phyloP scores from a whole-genome alignment of 2,797 vertebrate genomes.

The Hemitrygon akajei region DNA sequence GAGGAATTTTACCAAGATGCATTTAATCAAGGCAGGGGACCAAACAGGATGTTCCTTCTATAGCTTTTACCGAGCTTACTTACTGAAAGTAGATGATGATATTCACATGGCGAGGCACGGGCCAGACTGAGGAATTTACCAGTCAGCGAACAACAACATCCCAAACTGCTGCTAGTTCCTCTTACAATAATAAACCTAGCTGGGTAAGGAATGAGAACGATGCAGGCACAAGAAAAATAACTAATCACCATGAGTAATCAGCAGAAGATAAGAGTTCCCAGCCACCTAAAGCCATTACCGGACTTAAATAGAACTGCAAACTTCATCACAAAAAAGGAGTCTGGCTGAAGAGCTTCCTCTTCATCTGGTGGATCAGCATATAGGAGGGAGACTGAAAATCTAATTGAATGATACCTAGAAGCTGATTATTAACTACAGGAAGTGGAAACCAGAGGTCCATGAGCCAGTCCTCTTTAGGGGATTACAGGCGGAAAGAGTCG shows the following conservation, averaged over 20 bases:
- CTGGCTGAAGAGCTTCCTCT: too few species aligned
- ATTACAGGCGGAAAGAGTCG: too few species aligned
- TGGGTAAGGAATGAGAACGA: not conserved
- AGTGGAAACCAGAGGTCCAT: too few species aligned
- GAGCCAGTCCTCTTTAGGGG: too few species aligned
- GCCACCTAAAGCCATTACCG: too few species aligned
- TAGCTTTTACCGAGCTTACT: not conserved
- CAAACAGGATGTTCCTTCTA: not conserved
- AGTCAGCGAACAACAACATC: not conserved
- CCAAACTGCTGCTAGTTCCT: not conserved
- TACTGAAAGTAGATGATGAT: not conserved
- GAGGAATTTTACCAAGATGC: too few species aligned
- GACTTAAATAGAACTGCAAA: too few species aligned
- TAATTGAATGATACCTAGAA: too few species aligned
- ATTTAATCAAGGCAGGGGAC: not conserved
- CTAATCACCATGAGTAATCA: not conserved
- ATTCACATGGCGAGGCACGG: not conserved
- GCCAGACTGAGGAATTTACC: not conserved
- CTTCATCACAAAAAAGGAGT: not conserved
- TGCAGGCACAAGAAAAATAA: not conserved
- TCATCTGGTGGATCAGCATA: too few species aligned
- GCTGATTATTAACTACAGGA: too few species aligned
- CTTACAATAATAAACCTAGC: not conserved
- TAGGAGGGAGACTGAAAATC: too few species aligned
- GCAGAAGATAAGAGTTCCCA: not conserved